These are phyloP conservation scores for Galaxias olidus DNA, from an alignment of 2,797 vertebrate genomes.

Conservation along the genomic window DNA sequence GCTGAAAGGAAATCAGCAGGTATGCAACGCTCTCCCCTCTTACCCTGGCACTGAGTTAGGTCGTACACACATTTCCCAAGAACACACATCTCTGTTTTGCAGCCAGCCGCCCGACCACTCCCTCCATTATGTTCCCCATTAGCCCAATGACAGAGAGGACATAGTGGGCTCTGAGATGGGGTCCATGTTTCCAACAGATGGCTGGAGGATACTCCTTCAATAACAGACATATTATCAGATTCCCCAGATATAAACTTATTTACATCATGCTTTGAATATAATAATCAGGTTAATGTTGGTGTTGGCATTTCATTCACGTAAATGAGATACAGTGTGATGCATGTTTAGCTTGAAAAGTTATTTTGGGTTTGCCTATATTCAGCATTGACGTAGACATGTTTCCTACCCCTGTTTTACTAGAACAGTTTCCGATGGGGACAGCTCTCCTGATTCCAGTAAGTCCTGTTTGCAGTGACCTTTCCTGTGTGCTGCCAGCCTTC, in stretches of 20 bases:
- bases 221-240: too few species aligned
- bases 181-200: slow-evolving; percentile 19
- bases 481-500: slow-evolving; percentile 52
- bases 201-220: slow-evolving; percentile 12
- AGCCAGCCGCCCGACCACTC: not conserved
- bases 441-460: slow-evolving; percentile 87
- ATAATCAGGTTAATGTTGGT: too few species aligned
- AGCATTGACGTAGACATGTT: slow-evolving; percentile 65
- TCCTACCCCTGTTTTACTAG: slow-evolving; percentile 86
- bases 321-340: too few species aligned
- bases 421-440: slow-evolving; percentile 84
- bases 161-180: slow-evolving; percentile 30
- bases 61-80: not conserved
- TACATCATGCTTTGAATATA: too few species aligned
- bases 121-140: not conserved
- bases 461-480: slow-evolving; percentile 82
- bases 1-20: slow-evolving; percentile 87
- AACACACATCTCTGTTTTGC: not conserved
- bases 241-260: too few species aligned
- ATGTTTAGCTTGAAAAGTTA: too few species aligned
- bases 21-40: slow-evolving; percentile 65
- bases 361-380: slow-evolving; percentile 34
- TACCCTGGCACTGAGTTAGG: not conserved
- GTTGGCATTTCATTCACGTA: too few species aligned
- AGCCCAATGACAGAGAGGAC: slow-evolving; percentile 3